Evolutionary conservation across 2,113 vertebrate genomes (phyloP).

Genomic region (Gopherus evgoodei): DNA sequence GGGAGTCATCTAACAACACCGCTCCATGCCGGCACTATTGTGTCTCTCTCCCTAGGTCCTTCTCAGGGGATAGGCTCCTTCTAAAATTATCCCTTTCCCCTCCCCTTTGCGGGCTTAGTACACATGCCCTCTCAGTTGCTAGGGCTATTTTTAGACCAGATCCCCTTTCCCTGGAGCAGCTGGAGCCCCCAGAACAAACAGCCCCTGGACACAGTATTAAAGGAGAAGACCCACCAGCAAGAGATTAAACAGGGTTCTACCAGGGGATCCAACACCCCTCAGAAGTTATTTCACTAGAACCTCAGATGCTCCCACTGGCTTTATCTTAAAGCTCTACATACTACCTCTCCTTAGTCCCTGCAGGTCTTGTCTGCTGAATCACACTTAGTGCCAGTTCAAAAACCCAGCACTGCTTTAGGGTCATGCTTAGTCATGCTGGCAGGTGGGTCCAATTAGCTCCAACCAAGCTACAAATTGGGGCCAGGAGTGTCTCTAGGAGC

Average conservation of each 20-base stretch:
- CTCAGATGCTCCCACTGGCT: neutral
- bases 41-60: constrained; percentile 10
- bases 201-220: neutral
- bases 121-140: constrained; percentile 34
- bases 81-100: constrained; percentile 68
- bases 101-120: neutral
- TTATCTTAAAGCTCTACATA: neutral
- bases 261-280: neutral
- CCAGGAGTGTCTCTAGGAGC: neutral
- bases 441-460: neutral
- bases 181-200: neutral
- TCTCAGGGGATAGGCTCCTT: constrained; percentile 16
- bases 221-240: neutral
- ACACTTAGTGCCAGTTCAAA: neutral
- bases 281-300: neutral
- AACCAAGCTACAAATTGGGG: neutral
- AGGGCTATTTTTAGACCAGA: constrained; percentile 65
- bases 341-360: neutral
- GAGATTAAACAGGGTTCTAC: neutral
- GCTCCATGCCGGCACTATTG: neutral
- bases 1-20: fast-evolving
- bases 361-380: neutral
- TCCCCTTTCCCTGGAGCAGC: constrained; percentile 33
- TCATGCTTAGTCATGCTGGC: neutral
- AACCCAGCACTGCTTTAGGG: neutral